A percentile compares a stretch with the other conserved stretches of the same genome.
phyloP scores from a whole-genome alignment of 2,113 vertebrate genomes.

The Pelobates fuscus region DNA sequence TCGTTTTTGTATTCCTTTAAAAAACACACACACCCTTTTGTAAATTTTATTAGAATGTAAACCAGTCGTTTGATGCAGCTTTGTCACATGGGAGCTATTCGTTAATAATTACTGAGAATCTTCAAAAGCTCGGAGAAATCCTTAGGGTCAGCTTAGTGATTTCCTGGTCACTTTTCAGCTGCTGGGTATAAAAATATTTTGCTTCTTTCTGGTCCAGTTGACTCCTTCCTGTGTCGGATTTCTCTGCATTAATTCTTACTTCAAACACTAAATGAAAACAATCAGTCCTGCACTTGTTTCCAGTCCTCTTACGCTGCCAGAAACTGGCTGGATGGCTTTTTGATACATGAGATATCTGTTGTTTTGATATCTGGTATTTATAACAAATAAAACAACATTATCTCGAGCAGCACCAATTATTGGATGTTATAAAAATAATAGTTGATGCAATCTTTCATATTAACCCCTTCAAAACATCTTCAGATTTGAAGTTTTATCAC shows the following conservation, averaged over 20 bases:
- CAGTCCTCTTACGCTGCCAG: not conserved
- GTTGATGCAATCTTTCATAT: no score
- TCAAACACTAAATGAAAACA: not conserved
- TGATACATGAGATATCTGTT: no score
- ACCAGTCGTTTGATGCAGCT: not conserved
- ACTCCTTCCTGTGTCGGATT: not conserved
- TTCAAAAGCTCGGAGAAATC: not conserved
- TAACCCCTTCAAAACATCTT: no score
- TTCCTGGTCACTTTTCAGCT: constrained; percentile 13
- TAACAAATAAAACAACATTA: no score
- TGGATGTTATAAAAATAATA: no score
- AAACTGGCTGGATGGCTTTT: no score
- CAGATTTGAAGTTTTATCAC: no score
- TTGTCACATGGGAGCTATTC: not conserved
- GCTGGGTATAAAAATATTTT: constrained; percentile 12
- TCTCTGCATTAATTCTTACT: not conserved
- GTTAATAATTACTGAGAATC: not conserved
- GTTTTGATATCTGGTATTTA: no score
- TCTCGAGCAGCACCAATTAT: no score
- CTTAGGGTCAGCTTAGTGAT: constrained; percentile 2
- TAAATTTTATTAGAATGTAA: not conserved
- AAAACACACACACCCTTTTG: no score
- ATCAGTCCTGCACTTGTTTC: not conserved
- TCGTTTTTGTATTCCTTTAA: no score
- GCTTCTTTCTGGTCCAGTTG: not conserved